phyloP scores from a whole-genome alignment of 2,113 vertebrate genomes.

The Amphiprion percula region DNA sequence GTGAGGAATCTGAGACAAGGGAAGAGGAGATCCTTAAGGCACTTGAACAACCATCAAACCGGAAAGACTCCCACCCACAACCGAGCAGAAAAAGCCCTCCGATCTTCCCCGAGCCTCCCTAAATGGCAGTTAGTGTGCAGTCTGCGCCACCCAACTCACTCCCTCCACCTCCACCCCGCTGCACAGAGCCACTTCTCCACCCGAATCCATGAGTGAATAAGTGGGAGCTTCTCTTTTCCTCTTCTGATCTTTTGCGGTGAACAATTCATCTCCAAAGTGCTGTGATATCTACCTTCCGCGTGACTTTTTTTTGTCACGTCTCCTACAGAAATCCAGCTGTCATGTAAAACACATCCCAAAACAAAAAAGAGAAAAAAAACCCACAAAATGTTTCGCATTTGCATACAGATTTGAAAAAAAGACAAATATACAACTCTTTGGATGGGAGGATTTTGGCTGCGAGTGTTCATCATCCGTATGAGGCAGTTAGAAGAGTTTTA shows the following conservation, averaged over 20 bases:
- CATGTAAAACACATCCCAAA: constrained; percentile 2
- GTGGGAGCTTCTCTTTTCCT: constrained; percentile 39
- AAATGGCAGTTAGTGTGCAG: constrained; percentile 70
- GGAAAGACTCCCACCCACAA: constrained; percentile 70
- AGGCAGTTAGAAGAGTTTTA: constrained; percentile 63
- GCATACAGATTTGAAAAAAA: constrained; percentile 32
- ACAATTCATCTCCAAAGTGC: constrained; percentile 62
- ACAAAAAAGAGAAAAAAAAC: neutral
- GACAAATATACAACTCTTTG: constrained; percentile 58
- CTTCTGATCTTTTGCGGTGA: constrained; percentile 54
- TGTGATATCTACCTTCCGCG: constrained; percentile 39
- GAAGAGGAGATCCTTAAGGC: constrained; percentile 79
- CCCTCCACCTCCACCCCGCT: neutral
- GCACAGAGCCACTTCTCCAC: constrained; percentile 35
- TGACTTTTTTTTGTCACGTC: constrained; percentile 28
- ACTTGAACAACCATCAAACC: constrained; percentile 80
- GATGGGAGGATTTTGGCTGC: constrained; percentile 56
- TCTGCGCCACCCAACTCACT: constrained; percentile 17
- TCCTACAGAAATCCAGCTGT: constrained; percentile 27
- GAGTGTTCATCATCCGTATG: constrained; percentile 39
- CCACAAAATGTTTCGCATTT: constrained; percentile 9
- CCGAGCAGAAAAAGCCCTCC: constrained; percentile 56
- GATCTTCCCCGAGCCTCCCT: constrained; percentile 64
- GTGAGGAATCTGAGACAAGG: constrained; percentile 57
- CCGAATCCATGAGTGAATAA: constrained; percentile 38